These are phyloP conservation scores for Cheilosia vulpina DNA, from an alignment of 2,888 invertebrate genomes.

Conservation along the genomic window DNA sequence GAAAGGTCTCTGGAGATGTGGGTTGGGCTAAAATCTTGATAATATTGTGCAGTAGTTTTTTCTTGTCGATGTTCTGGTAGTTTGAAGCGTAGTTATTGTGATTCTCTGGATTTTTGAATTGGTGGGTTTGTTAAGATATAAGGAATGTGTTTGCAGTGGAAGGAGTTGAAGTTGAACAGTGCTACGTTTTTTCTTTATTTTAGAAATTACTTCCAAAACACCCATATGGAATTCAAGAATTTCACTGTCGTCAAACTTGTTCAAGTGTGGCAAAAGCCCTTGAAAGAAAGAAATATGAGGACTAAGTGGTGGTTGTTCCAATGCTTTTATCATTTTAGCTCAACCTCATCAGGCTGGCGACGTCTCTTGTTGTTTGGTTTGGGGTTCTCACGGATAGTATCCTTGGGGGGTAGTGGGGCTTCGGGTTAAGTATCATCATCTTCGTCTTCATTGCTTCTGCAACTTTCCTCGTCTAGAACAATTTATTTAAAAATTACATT, in stretches of 20 bases:
- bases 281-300: neutral
- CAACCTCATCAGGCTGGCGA: neutral
- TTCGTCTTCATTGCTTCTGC: neutral
- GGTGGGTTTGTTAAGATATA: too few species aligned
- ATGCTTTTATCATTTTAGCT: neutral
- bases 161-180: too few species aligned
- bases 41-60: neutral
- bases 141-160: too few species aligned
- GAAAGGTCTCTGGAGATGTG: conserved; percentile 3
- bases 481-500: neutral
- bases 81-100: too few species aligned
- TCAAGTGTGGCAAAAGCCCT: neutral
- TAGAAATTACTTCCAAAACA: too few species aligned
- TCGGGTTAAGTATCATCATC: neutral
- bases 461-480: neutral
- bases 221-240: neutral
- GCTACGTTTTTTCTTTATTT: too few species aligned
- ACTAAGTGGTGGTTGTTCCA: neutral
- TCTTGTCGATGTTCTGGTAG: neutral
- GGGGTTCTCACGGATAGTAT: neutral
- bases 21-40: neutral
- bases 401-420: neutral
- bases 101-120: too few species aligned
- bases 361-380: neutral
- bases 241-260: neutral